phyloP scores from a whole-genome alignment of 1,140 invertebrate genomes.

The Acromyrmex charruanus region DNA sequence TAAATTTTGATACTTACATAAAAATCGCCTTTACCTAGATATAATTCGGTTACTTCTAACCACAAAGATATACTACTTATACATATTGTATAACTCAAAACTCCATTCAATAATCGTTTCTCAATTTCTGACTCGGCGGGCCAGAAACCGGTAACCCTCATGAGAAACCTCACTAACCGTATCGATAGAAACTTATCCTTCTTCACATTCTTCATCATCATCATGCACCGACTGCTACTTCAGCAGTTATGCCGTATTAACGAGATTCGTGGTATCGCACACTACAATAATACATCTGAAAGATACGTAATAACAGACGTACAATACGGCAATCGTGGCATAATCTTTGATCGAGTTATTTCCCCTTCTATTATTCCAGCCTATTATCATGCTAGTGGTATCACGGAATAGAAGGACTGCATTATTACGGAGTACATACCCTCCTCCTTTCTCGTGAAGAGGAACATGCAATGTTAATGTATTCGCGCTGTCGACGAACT shows the following conservation, averaged over 20 bases:
- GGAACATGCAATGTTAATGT: slow-evolving; percentile 19
- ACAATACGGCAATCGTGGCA: background rate
- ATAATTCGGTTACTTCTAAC: slow-evolving; percentile 47
- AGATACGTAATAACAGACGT: slow-evolving; percentile 37
- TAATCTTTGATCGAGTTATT: slow-evolving; percentile 40
- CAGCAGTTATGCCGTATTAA: background rate
- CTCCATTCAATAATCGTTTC: background rate
- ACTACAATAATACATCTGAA: slow-evolving; percentile 32
- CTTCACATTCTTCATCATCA: background rate
- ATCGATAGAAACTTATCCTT: slow-evolving; percentile 56
- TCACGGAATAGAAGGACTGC: background rate
- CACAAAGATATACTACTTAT: background rate
- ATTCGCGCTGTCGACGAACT: slow-evolving; percentile 1
- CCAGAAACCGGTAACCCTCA: slow-evolving; percentile 69
- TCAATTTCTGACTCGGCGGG: background rate
- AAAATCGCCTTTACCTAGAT: slow-evolving; percentile 46
- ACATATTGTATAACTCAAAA: slow-evolving; percentile 16
- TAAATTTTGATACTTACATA: slow-evolving; percentile 60
- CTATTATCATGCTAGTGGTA: slow-evolving; percentile 33
- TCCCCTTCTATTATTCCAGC: background rate
- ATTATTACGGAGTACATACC: slow-evolving; percentile 30
- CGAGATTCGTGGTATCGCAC: slow-evolving; percentile 31
- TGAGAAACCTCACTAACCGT: slow-evolving; percentile 39
- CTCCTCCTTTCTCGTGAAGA: background rate
- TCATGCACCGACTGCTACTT: background rate